phyloP scores from a whole-genome alignment of 2,113 vertebrate species.

The Trematocara stigmaticum region DNA sequence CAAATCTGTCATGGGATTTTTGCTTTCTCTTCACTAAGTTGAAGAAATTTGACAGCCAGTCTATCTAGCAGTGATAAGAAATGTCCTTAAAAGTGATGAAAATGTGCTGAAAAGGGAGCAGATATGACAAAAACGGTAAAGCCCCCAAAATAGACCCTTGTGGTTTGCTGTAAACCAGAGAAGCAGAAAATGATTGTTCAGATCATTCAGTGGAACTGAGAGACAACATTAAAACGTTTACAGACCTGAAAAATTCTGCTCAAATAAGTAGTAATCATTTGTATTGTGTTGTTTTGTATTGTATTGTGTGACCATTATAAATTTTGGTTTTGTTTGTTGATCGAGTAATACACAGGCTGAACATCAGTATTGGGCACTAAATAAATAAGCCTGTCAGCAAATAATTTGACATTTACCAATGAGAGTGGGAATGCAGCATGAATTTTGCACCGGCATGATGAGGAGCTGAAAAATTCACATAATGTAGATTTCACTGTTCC shows the following conservation, averaged over 20 bases:
- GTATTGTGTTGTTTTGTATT: not conserved
- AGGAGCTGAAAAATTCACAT: not conserved
- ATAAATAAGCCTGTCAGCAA: not conserved
- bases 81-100: not conserved
- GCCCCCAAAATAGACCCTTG: not conserved
- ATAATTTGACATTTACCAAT: not conserved
- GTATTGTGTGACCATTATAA: not conserved
- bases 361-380: not conserved
- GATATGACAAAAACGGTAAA: not conserved
- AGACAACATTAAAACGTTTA: not conserved
- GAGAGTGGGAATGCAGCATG: not conserved
- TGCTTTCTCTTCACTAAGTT: not conserved
- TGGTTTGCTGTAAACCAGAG: not conserved
- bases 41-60: not conserved
- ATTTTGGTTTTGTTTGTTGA: not conserved
- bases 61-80: not conserved
- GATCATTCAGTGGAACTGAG: not conserved
- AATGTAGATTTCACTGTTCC: not conserved
- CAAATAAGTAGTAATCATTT: not conserved
- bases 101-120: not conserved
- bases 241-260: not conserved
- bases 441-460: not conserved
- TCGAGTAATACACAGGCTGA: not conserved
- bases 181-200: not conserved
- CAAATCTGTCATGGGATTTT: not conserved